Percentiles rank a stretch among this genome's conserved stretches.
Conservation (phyloP, 2,113 vertebrate species). For the Lasiurus borealis region DNA sequence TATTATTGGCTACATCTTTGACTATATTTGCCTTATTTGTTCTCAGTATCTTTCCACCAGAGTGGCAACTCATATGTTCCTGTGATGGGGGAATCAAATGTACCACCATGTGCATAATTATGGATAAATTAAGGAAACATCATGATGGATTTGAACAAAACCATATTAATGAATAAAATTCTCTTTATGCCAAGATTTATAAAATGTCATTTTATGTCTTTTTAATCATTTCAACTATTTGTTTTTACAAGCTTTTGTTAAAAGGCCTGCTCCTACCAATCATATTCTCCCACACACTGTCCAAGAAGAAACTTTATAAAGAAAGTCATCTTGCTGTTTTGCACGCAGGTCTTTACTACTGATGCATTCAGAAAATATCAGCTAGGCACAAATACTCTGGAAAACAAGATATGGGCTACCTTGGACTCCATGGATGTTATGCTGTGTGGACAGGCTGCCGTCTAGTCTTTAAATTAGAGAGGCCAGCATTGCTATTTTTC, state of each 20-base stretch:
- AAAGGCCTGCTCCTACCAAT: not conserved
- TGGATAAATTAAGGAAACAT: not conserved
- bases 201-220: conserved; percentile 47
- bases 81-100: not conserved
- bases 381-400: not conserved
- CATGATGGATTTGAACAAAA: not conserved
- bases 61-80: not conserved
- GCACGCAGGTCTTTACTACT: not conserved
- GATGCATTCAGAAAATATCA: not conserved
- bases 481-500: not conserved
- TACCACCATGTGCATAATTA: not conserved
- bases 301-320: not conserved
- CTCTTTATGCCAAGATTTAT: conserved; percentile 1
- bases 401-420: not conserved
- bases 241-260: not conserved
- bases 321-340: not conserved
- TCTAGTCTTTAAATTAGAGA: not conserved
- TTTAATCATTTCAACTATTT: conserved; percentile 26
- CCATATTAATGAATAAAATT: not conserved
- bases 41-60: not conserved
- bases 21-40: not conserved
- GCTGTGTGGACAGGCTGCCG: no score
- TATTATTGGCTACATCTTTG: not conserved
- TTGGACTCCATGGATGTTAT: no score
- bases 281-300: not conserved